These are phyloP conservation scores for Talpa occidentalis DNA, from an alignment of 2,113 vertebrate genomes.

Conservation along the genomic window DNA sequence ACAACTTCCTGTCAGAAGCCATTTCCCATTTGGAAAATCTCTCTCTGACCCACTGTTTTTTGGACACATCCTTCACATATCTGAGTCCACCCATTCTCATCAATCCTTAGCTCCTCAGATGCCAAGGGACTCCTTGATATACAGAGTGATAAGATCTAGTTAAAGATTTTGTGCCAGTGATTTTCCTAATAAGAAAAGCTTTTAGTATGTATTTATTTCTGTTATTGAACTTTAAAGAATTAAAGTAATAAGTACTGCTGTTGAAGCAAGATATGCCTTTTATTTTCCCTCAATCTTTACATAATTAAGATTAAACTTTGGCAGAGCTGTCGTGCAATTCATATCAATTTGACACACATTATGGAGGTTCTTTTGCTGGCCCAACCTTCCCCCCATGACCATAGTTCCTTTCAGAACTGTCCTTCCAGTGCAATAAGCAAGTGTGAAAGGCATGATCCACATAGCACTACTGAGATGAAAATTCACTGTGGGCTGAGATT, in stretches of 20 bases:
- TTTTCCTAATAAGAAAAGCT: conserved; percentile 59
- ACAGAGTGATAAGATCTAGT: conserved; percentile 52
- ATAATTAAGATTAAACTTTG: conserved; percentile 60
- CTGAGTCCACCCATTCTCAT: conserved; percentile 56
- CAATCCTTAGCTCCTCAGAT: conserved; percentile 49
- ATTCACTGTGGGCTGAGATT: not conserved
- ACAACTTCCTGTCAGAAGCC: conserved; percentile 71
- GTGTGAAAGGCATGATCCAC: not conserved
- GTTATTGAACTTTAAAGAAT: conserved; percentile 65
- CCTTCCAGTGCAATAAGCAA: not conserved
- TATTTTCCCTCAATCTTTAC: conserved; percentile 14
- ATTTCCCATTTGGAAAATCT: conserved; percentile 73
- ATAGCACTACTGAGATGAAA: not conserved
- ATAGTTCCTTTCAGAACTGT: not conserved
- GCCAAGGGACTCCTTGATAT: conserved; percentile 45
- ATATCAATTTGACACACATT: not conserved
- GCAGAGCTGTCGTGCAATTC: not conserved
- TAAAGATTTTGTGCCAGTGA: conserved; percentile 41
- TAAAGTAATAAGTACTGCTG: conserved; percentile 28
- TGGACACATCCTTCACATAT: conserved; percentile 70
- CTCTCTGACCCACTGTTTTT: conserved; percentile 60
- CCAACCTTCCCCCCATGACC: not conserved
- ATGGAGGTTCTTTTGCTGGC: not conserved
- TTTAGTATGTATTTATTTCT: conserved; percentile 22
- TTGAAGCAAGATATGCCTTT: conserved; percentile 42